Evolutionary conservation across 1,140 invertebrate species (phyloP).

Genomic region (Prorops nasuta): DNA sequence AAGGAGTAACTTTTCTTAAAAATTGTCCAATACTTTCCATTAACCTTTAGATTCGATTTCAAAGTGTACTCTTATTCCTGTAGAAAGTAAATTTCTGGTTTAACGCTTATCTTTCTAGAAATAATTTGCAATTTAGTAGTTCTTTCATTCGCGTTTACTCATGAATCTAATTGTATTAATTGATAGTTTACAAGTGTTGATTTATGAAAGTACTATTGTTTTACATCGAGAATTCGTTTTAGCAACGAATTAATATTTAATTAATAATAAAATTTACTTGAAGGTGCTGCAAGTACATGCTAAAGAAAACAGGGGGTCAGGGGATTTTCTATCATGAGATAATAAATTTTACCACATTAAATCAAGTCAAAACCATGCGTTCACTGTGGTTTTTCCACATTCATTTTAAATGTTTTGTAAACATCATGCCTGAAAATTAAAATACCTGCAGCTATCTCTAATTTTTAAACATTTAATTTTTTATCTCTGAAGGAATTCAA

Average conservation of each 20-base stretch:
- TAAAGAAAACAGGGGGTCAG: slow-evolving; percentile 15
- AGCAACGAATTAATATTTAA: not conserved
- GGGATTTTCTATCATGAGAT: slow-evolving; percentile 18
- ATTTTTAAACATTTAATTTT: not conserved
- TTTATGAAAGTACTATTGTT: too few relatives aligned
- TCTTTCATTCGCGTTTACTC: too few relatives aligned
- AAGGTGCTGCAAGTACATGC: slow-evolving; percentile 32
- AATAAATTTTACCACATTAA: slow-evolving; percentile 32
- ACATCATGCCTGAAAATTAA: slow-evolving; percentile 34
- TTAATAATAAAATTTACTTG: slow-evolving; percentile 7
- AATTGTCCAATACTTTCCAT: too few relatives aligned
- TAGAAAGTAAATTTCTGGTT: too few relatives aligned
- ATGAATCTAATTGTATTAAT: too few relatives aligned
- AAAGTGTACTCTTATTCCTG: too few relatives aligned
- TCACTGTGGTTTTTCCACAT: slow-evolving; percentile 36
- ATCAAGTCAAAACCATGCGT: slow-evolving; percentile 47
- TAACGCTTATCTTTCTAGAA: too few relatives aligned
- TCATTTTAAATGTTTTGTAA: slow-evolving; percentile 34
- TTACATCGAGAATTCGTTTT: too few relatives aligned
- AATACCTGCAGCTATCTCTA: slow-evolving; percentile 31
- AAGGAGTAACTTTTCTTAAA: too few relatives aligned
- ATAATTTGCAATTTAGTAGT: too few relatives aligned
- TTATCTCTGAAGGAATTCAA: not conserved
- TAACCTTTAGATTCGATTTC: too few relatives aligned
- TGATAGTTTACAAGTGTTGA: too few relatives aligned